Base-by-base conservation (phyloP, 2,797 vertebrate genomes). In the Malacoctenus gilli region DNA sequence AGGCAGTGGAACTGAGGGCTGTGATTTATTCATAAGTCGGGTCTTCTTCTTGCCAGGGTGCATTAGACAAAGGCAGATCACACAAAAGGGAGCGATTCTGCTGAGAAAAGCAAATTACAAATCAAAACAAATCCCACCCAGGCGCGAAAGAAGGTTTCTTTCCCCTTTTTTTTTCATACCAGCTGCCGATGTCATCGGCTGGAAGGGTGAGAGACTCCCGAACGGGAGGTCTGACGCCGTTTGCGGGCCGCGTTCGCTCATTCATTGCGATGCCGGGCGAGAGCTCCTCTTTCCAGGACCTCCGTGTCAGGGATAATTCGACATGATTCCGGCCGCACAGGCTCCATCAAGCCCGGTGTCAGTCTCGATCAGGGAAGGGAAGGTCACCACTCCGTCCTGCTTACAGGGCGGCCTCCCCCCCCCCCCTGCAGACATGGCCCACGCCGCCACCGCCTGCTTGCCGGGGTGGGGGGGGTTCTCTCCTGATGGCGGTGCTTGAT, bases 11-110 rank as follows among this genome's bases (percentile, higher is more conserved):
- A 85, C 75, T 70, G 80, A 85, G 59, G 62, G 38, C 59, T 85
- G 40, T 89, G 85, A 91, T 88, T 91, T 90, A 91, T 91, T 90
- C 86, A 90, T 90, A 86, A 90, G 74, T 35, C 22, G 42, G 21
- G 60, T 61, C 71, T 77, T 66, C 75, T 69, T n/a, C n/a, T 83
- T 85, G 79, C 74, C 83, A 83, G 71, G 55, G 65, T 79, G 80
- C 80, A 83, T 86, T 89, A 88, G 71, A 89, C 59, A 71, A 66
- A 83, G 72, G 70, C 55, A 69, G 71, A 81, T 78, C 79, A 82
- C 61, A 84, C 60, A 72, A 76, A n/a, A 84, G 56, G 83, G 59
- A 75, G 60, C 58, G 30, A 59, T 85, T 88, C 53, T 81, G 80
- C 78, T 83, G 78, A 87, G 80, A 62, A 79, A 81, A 83, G 71